Conservation (phyloP, 2,888 invertebrate species). For the Chorisops tibialis region DNA sequence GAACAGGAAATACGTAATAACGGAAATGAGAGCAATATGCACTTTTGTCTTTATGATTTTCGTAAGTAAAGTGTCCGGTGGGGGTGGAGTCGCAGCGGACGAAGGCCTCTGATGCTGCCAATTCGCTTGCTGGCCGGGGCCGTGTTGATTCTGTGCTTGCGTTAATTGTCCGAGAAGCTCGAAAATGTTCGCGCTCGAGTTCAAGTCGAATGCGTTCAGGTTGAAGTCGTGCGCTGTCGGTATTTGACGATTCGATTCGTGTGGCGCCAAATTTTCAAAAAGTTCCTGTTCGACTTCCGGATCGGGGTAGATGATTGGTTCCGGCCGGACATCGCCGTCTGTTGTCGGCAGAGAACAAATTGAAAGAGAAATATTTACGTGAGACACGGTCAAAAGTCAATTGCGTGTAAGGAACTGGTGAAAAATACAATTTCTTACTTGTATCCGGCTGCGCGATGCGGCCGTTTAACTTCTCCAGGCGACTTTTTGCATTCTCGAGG, state of each 20-base stretch:
- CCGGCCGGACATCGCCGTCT: not conserved
- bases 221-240: not conserved
- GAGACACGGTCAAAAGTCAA: not conserved
- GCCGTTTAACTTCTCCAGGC: slow-evolving; percentile 5
- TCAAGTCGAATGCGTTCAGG: not conserved
- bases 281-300: slow-evolving; percentile 2
- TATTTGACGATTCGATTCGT: not conserved
- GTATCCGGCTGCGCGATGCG: not conserved
- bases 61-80: not conserved
- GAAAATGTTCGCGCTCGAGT: not conserved
- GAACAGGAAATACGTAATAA: slow-evolving; percentile 2
- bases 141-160: not conserved
- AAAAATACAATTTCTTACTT: not conserved
- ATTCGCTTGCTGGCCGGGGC: not conserved
- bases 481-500: slow-evolving; percentile 10
- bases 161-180: not conserved
- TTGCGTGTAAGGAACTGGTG: not conserved
- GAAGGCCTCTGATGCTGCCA: too few relatives aligned
- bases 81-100: not conserved
- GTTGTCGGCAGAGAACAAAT: not conserved
- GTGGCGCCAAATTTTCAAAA: not conserved
- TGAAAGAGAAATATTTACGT: not conserved
- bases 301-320: not conserved
- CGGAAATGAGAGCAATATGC: not conserved
- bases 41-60: slow-evolving; percentile 2